Base-by-base conservation (phyloP, 1,140 invertebrate genomes). In the Gonioctena quinquepunctata region DNA sequence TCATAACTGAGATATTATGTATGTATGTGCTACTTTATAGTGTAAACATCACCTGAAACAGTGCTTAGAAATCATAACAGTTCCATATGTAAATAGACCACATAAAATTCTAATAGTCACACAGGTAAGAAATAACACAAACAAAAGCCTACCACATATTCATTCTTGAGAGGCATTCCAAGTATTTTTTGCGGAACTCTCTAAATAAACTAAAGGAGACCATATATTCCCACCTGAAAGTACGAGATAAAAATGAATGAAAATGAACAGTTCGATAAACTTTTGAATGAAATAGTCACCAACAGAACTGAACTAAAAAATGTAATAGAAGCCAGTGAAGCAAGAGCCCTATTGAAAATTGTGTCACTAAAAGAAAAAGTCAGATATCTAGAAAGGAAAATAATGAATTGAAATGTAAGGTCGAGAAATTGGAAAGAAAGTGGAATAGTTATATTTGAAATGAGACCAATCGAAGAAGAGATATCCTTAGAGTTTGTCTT, bases 231-330 rank as follows among this genome's bases (percentile, higher is more conserved):
- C n/a, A n/a, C n/a, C n/a, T n/a, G n/a, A 54, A 54, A 54, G 50
- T 54, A 54, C 18, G 50, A n/a, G 50, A 54, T 54, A 54, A 54
- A 54, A n/a, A 54, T 54, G 50, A 54, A 54, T 54, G 50, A 54
- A 54, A 54, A 16, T n/a, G 50, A 54, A 54, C 50, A 54, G 18
- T 54, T 54, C 5, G 18, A 54, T 54, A 16, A 54, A 54, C 50
- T 54, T 16, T 16, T 54, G 50, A 54, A 54, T 16, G 50, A 54
- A 22, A 54, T 54, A 54, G 50, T 54, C 18, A 4, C 16, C 8
- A 54, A 16, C 50, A 54, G 50, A 54, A 54, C 50, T 54, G 50
- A 54, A 16, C 50, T 54, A 16, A 54, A 22, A 54, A 54, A 54
- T 54, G 50, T 54, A 54, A 54, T 54, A n/a, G 50, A 54, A 22